phyloP scores from a whole-genome alignment of 2,113 vertebrate genomes.

The Psophia crepitans region DNA sequence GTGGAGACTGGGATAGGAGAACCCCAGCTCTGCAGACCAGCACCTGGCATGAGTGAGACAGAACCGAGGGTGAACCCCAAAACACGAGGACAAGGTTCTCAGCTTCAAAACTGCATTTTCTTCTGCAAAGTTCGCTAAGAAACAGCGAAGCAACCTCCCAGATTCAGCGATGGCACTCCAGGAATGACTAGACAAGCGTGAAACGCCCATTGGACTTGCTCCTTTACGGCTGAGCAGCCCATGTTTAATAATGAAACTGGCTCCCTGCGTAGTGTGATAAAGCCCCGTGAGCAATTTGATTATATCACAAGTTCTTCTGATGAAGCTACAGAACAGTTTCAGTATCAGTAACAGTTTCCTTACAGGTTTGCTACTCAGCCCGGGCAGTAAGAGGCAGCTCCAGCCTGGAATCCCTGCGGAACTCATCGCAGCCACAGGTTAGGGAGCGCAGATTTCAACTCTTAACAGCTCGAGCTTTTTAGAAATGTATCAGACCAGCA shows the following conservation, averaged over 20 bases:
- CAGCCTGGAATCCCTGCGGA: neutral
- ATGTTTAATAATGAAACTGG: neutral
- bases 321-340: neutral
- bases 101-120: neutral
- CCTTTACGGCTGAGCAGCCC: neutral
- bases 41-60: no score
- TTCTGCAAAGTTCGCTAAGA: accelerated
- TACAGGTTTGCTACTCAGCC: neutral
- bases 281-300: neutral
- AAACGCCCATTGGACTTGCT: neutral
- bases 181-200: neutral
- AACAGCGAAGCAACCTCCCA: accelerated
- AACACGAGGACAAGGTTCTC: no score
- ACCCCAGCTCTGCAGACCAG: neutral
- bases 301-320: neutral
- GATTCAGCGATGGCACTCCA: neutral
- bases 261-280: neutral
- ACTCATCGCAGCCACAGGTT: neutral
- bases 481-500: accelerated
- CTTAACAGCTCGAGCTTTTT: neutral
- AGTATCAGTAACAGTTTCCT: neutral
- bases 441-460: neutral
- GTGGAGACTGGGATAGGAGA: neutral
- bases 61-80: neutral
- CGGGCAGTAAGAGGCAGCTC: neutral